Evolutionary conservation across 1,140 invertebrate species (phyloP), one percentile per base, ranked within the genome.

Genomic region (Cydia fagiglandana): DNA sequence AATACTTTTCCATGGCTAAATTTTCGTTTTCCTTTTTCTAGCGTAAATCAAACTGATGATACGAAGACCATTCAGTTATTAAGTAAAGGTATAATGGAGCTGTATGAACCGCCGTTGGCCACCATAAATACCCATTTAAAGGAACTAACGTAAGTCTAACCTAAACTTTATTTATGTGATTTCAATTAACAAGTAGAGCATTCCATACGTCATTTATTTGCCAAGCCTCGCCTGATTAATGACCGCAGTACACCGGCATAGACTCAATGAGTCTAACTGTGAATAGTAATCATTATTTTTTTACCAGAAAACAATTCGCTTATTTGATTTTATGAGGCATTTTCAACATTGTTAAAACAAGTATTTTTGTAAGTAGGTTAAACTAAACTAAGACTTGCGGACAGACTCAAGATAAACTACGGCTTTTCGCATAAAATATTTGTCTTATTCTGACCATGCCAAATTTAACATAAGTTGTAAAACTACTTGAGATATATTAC

Each of bases 101-200:
- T 91, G 24, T 92, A 92, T 73, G 89, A 91, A 81, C 89, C 89
- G 20, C 89, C 89, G 2, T 73, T 92, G 24, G 86, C 84, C 2
- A 89, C 89, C 0, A 88, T 92, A 64, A 91, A 90, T 53, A 90
- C 88, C 7, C 88, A 91, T 87, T 81, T 92, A 38, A 92, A 91
- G 74, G 91, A 92, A 80, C 79, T 92, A 76, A 91, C 87, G 91
- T 92, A 80, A 88, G 88, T 88, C 5, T 41, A 34, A 45, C 50
- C 15, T 66, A 64, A 73, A 12, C 64, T 70, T 17, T 47, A 0
- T 5, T 50, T 38, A 13, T 64, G 12, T 75, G 4, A 47, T 75
- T 4, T 20, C 34, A 28, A 45, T 66, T 34, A 61, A 45, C 15
- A 10, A 47, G 45, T 47, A 17, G 4, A n/a, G 15, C 12, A 15